Conservation (phyloP, 2,797 vertebrate genomes). For the Sebastes diaconus region DNA sequence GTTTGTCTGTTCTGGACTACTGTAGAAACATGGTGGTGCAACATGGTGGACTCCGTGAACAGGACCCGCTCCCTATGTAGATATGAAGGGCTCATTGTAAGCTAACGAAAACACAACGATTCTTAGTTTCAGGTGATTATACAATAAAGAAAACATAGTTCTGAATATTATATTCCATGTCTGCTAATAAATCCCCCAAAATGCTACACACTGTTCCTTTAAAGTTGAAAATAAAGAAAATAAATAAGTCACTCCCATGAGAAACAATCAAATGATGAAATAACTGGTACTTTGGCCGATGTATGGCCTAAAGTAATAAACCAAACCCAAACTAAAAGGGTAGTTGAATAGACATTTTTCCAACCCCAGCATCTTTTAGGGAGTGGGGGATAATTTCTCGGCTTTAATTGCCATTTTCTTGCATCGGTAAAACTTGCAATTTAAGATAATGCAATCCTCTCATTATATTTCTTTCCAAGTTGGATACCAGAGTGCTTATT, state of each 20-base stretch:
- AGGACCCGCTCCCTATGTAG: no score
- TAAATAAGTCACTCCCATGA: not conserved
- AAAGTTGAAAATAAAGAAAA: not conserved
- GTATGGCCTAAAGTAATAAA: not conserved
- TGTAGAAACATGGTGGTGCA: no score
- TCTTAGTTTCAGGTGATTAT: no score
- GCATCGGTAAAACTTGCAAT: not conserved
- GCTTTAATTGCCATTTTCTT: conserved; percentile 3
- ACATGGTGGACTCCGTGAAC: no score
- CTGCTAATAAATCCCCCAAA: no score
- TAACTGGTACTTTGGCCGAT: not conserved
- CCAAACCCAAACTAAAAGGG: not conserved
- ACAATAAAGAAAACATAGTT: no score
- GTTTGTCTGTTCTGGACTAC: no score
- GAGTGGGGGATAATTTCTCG: not conserved
- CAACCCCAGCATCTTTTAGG: not conserved
- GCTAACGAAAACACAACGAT: no score
- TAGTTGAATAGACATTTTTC: not conserved
- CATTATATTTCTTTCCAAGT: not conserved
- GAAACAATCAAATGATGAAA: not conserved
- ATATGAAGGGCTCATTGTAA: no score
- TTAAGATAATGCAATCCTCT: not conserved
- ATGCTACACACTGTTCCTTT: no score
- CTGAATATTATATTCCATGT: no score
- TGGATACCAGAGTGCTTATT: not conserved